phyloP scores from a whole-genome alignment of 2,113 vertebrate genomes.

The Glaucidium brasilianum region DNA sequence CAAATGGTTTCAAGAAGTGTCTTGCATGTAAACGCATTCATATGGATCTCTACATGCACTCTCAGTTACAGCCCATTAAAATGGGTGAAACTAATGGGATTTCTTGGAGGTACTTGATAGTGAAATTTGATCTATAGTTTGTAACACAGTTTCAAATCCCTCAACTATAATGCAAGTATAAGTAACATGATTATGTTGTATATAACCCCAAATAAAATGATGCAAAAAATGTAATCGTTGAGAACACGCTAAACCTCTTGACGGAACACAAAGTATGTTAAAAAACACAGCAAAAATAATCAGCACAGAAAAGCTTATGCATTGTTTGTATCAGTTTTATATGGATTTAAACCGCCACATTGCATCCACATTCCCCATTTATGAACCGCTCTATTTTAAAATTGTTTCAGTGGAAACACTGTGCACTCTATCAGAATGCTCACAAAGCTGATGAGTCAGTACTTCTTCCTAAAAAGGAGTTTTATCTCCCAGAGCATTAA shows the following conservation, averaged over 20 bases:
- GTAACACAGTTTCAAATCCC: background rate
- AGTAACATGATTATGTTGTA: background rate
- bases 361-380: background rate
- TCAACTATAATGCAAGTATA: background rate
- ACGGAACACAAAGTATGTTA: background rate
- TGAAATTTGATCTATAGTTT: background rate
- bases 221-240: background rate
- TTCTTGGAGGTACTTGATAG: conserved; percentile 1
- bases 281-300: background rate
- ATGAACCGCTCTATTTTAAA: conserved; percentile 2
- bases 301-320: background rate
- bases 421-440: conserved; percentile 25
- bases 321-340: background rate
- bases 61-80: background rate
- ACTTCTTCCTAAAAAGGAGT: background rate
- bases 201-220: background rate
- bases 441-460: conserved; percentile 60
- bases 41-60: background rate
- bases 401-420: background rate
- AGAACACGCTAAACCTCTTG: background rate
- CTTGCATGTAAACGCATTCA: background rate
- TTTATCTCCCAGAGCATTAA: conserved; percentile 43
- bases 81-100: conserved; percentile 20
- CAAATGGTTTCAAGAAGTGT: background rate
- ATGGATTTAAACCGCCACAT: background rate